Evolutionary conservation across 2,113 vertebrate species (phyloP), one percentile per base, ranked within the genome.

Genomic region (Cariama cristata): DNA sequence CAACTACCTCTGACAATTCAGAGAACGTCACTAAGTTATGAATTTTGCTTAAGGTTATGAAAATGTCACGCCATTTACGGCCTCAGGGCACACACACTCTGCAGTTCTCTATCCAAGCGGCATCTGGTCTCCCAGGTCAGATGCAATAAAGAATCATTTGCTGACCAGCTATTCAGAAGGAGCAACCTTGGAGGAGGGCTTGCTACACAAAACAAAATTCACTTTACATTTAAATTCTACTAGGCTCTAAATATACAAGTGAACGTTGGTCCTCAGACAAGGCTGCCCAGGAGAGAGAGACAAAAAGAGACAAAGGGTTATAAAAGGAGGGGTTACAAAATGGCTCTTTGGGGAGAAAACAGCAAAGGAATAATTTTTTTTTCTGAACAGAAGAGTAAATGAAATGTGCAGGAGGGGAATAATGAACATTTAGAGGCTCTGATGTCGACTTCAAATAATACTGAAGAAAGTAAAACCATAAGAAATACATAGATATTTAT

Each of bases 1-100:
- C 42, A 88, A 13, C 15, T 74, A 44, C 45, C 50, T 66, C 64
- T 82, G 56, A 67, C 82, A 79, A 74, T 77, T 85, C 38, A 5
- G 6, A 79, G 66, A 72, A 85, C 14, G 14, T 53, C 91, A 74
- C 66, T 38, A 53, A 90, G 42, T 50, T 72, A 92, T 24, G 58
- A 72, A 44, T 88, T 79, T 88, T 85, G 56, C 80, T 77, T 73
- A 52, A 64, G 50, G 71, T 90, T 90, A 90, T 20, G 16, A 66
- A 82, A 90, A 76, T 0, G 9, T 35, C 7, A 3, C 38, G 71
- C 30, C 32, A 38, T 49, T 66, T 66, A 27, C 0, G 1, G 66
- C 71, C 86, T 92, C 74, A 45, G 56, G 66, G 74, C 1, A 0
- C 14, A 62, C 23, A 53, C 12, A 2, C 15, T 2, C 63, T 9